Conservation (phyloP, 2,113 vertebrate genomes). For the Megaceryle maxima region DNA sequence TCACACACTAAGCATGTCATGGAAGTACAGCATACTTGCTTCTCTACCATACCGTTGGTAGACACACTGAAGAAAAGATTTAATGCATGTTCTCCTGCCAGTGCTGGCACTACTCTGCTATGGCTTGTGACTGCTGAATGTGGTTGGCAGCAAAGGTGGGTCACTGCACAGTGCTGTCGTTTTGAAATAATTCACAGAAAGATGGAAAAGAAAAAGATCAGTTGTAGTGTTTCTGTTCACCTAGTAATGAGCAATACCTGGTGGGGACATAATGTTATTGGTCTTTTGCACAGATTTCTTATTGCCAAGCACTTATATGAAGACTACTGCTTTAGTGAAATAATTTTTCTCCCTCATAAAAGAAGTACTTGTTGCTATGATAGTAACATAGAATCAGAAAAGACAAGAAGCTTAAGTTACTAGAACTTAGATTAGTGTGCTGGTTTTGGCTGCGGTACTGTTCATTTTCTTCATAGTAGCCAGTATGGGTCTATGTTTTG, state of each 20-base stretch:
- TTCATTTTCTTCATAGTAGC: not conserved
- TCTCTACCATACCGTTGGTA: not conserved
- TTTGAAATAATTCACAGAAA: not conserved
- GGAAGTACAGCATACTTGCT: not conserved
- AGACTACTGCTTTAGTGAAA: constrained; percentile 12
- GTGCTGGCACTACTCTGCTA: not conserved
- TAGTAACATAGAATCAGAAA: constrained; percentile 39
- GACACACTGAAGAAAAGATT: fast-evolving
- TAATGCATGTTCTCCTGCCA: not conserved
- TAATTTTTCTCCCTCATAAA: constrained; percentile 29
- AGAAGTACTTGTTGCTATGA: constrained; percentile 62
- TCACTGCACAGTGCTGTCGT: not conserved
- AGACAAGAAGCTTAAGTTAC: not conserved
- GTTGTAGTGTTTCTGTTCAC: not conserved
- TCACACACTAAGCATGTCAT: not conserved
- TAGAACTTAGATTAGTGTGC: constrained; percentile 40
- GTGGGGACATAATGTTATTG: not conserved
- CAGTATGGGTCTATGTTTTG: not conserved
- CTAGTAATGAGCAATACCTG: not conserved
- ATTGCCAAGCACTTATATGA: constrained; percentile 27
- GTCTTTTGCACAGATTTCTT: constrained; percentile 1
- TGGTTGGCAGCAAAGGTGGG: not conserved
- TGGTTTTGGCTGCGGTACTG: not conserved
- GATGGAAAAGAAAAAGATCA: not conserved
- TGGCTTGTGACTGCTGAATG: not conserved